These are phyloP conservation scores for Anolis apletophallus DNA, from an alignment of 2,797 vertebrate genomes.

Conservation along the genomic window DNA sequence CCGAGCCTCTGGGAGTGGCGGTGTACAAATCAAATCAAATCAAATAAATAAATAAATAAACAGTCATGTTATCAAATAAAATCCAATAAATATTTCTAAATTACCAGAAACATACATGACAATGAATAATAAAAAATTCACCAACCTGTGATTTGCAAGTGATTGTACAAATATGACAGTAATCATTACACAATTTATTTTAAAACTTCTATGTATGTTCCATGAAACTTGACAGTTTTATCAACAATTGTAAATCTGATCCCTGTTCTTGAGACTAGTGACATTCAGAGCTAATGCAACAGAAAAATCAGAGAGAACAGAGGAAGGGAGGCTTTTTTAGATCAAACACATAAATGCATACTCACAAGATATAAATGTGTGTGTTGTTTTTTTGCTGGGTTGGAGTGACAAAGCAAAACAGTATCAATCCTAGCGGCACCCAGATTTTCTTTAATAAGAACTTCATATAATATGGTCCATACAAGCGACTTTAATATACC, in stretches of 20 bases:
- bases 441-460: not conserved
- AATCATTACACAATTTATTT: conserved; percentile 1
- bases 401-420: not conserved
- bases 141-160: not conserved
- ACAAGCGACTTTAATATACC: not conserved
- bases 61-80: not conserved
- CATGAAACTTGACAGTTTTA: not conserved
- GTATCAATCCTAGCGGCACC: not conserved
- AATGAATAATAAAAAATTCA: not conserved
- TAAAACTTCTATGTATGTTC: not conserved
- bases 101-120: not conserved
- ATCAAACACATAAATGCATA: not conserved
- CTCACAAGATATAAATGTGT: not conserved
- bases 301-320: not conserved
- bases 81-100: not conserved
- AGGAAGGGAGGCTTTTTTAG: not conserved
- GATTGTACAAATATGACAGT: not conserved
- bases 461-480: not conserved
- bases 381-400: not conserved
- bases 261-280: not conserved
- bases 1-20: no score
- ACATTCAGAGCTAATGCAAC: not conserved
- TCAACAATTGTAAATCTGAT: not conserved
- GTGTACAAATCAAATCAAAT: no score
- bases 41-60: no score